These are phyloP conservation scores for Melospiza melodia DNA, from an alignment of 2,113 vertebrate genomes.

Conservation along the genomic window DNA sequence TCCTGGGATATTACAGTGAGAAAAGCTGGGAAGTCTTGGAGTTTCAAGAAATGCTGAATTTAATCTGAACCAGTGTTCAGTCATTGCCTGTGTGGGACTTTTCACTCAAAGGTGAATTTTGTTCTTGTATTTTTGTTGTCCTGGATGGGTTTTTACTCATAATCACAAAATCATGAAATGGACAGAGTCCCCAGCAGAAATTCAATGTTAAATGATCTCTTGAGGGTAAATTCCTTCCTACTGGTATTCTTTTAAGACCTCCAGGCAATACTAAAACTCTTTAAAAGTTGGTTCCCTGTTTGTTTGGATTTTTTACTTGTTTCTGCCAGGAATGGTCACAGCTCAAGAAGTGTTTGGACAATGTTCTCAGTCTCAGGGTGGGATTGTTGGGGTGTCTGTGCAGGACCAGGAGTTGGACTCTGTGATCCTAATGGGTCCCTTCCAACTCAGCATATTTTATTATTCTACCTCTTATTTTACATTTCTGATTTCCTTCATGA, in stretches of 20 bases:
- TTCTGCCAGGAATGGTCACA: background rate
- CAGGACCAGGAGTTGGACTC: background rate
- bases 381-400: background rate
- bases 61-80: fast-evolving
- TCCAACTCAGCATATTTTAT: background rate
- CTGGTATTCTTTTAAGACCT: background rate
- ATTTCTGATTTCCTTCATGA: background rate
- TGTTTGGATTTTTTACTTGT: background rate
- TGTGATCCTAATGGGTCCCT: background rate
- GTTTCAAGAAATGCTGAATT: background rate
- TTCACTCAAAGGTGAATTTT: background rate
- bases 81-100: background rate
- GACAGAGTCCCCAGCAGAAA: background rate
- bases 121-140: background rate
- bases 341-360: background rate
- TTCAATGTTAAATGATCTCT: background rate
- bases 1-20: fast-evolving
- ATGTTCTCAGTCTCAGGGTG: background rate
- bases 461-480: background rate
- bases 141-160: background rate
- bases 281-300: background rate
- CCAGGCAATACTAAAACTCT: background rate
- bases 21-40: background rate
- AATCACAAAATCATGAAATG: background rate
- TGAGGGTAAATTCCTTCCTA: background rate